These are phyloP conservation scores for Coracopsis vasa DNA, from an alignment of 2,113 vertebrate genomes.

Conservation along the genomic window DNA sequence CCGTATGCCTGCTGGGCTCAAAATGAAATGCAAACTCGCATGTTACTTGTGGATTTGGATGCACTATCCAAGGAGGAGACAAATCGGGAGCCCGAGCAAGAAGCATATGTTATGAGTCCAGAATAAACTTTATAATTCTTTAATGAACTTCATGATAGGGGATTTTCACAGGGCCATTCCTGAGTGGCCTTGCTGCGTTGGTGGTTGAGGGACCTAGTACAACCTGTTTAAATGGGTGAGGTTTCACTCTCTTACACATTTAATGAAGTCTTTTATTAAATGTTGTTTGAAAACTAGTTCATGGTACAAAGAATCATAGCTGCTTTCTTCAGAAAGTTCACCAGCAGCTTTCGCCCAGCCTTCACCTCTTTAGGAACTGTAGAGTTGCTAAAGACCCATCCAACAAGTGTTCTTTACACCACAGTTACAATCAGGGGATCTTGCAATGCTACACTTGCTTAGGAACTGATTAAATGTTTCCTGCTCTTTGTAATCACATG, in stretches of 20 bases:
- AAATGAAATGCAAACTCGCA: slow-evolving; percentile 66
- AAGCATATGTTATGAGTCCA: not conserved
- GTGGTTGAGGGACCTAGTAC: not conserved
- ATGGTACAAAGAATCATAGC: not conserved
- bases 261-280: not conserved
- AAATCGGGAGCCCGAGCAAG: not conserved
- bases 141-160: not conserved
- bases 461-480: not conserved
- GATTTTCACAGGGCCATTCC: not conserved
- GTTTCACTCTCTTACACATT: not conserved
- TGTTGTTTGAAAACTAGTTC: not conserved
- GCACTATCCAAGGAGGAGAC: not conserved
- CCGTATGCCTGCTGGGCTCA: slow-evolving; percentile 62
- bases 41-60: slow-evolving; percentile 54
- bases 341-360: not conserved
- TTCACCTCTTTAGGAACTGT: not conserved
- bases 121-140: not conserved
- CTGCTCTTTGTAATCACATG: not conserved
- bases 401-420: not conserved
- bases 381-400: not conserved
- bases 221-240: not conserved
- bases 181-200: not conserved
- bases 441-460: not conserved
- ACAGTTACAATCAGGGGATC: not conserved
- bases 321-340: not conserved